phyloP scores from a whole-genome alignment of 2,113 vertebrate species.

The Chaetodon trifascialis region DNA sequence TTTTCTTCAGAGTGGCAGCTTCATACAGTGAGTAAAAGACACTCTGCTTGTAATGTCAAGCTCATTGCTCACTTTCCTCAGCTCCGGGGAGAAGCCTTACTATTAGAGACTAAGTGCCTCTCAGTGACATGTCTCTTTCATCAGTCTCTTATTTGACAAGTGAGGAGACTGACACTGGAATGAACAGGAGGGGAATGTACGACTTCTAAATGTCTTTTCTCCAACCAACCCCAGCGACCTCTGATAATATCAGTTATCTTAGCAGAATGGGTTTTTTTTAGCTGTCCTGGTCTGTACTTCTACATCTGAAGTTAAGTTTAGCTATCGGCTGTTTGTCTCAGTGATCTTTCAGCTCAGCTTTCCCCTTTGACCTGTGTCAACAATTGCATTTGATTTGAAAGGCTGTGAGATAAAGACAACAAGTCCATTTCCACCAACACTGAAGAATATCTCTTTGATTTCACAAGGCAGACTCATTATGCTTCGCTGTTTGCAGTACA shows the following conservation, averaged over 20 bases:
- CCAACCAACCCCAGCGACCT: neutral
- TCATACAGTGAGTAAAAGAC: slow-evolving; percentile 7
- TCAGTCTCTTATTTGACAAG: slow-evolving; percentile 36
- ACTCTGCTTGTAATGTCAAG: slow-evolving; percentile 4
- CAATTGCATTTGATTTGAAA: no score
- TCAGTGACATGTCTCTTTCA: slow-evolving; percentile 58
- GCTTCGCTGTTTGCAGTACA: neutral
- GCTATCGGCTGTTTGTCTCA: neutral
- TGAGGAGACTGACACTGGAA: slow-evolving; percentile 18
- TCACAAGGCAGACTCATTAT: neutral
- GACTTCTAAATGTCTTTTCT: neutral
- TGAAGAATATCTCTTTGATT: neutral
- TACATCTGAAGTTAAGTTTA: neutral
- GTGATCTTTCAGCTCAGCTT: neutral
- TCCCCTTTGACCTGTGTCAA: neutral
- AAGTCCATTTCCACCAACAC: neutral
- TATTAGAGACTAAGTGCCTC: slow-evolving; percentile 26
- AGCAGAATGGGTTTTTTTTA: neutral
- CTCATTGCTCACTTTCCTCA: neutral
- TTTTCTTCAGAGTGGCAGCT: neutral
- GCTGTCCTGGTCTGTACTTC: neutral
- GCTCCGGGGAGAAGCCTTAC: neutral
- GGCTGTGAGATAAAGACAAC: neutral
- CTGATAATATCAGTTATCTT: slow-evolving; percentile 16
- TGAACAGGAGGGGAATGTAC: slow-evolving; percentile 18